Percentiles rank a stretch among this genome's conserved stretches.
Evolutionary conservation across 2,113 vertebrate species (phyloP).

Genomic region (Ibidorhyncha struthersii): DNA sequence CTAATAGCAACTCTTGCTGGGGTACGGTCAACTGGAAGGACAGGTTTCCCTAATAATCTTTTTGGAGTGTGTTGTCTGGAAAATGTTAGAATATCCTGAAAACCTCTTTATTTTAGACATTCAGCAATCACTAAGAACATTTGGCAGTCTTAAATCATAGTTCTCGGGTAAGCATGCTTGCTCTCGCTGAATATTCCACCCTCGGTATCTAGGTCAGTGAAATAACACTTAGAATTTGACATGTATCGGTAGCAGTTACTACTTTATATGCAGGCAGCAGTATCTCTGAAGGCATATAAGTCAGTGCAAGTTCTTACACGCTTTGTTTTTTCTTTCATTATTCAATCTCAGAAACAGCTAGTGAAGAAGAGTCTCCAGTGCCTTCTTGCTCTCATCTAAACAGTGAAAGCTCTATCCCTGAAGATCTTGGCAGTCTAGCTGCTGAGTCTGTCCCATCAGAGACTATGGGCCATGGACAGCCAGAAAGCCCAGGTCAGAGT

Average conservation of each 20-base stretch:
- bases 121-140: not conserved
- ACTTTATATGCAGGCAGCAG: not conserved
- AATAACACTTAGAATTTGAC: not conserved
- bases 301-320: not conserved
- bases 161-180: not conserved
- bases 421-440: slow-evolving; percentile 74
- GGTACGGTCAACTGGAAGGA: slow-evolving; percentile 26
- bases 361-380: slow-evolving; percentile 77
- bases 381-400: slow-evolving; percentile 79
- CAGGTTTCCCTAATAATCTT: slow-evolving; percentile 23
- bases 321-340: not conserved
- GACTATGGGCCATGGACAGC: slow-evolving; percentile 33
- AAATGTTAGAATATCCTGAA: slow-evolving; percentile 6
- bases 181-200: not conserved
- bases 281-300: not conserved
- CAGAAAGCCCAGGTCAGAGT: slow-evolving; percentile 67
- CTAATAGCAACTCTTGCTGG: slow-evolving; percentile 44
- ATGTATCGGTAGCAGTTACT: not conserved
- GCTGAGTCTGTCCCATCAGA: slow-evolving; percentile 65
- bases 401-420: slow-evolving; percentile 77
- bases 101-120: not conserved
- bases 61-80: not conserved
- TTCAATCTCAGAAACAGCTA: slow-evolving; percentile 73
- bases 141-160: not conserved
- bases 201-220: not conserved